Base-by-base conservation (phyloP, 30 jellyfish, hydroid and myxozoan genomes). In the Cassiopea xamachana region DNA sequence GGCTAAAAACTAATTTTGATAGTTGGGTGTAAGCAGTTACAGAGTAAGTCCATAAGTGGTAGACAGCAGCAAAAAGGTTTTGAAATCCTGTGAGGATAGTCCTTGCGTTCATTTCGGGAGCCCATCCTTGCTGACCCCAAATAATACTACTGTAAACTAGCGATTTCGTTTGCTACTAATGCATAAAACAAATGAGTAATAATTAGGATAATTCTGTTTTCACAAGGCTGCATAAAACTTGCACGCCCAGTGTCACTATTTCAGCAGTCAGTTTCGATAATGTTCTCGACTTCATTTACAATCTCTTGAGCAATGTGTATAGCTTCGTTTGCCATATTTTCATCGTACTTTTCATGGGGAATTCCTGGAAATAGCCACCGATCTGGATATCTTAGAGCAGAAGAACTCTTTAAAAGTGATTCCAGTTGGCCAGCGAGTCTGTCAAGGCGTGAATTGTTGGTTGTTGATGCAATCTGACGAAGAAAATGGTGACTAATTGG, bases 281-380 rank as follows among this genome's bases (percentile, higher is more conserved):
- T 67, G 15, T 70, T 45, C 19, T 50, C 75, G n/a, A 85, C 84
- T 73, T 85, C 80, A 18, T 72, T 86, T 58, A 85, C 58, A 0
- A 85, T 67, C 47, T 73, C 58, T 8, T 74, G 48, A 49, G 93
- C 69, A 15, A 73, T 18, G 43, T 1, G 55, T 47, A 92, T 14
- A 1, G 98, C 95, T 79, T 75, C 64, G 13, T 39, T 69, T 68
- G 96, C 96, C 73, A 46, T 87, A 5, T 80, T 73, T 16, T 60
- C 48, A 19, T 49, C 77, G 79, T 92, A 92, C 8, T 83, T 73
- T 45, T 73, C 80, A 86, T 92, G 94, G 7, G 98, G 98, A 39
- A 92, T 80, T 9, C 39, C n/a, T 13, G 93, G 93, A 15, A 12
- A 47, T 1, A 2, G 49, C 95, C 95, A 86, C 16, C 60, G 49